Conservation (phyloP, 2,888 invertebrate genomes). For the Listrodromus nycthemerus region DNA sequence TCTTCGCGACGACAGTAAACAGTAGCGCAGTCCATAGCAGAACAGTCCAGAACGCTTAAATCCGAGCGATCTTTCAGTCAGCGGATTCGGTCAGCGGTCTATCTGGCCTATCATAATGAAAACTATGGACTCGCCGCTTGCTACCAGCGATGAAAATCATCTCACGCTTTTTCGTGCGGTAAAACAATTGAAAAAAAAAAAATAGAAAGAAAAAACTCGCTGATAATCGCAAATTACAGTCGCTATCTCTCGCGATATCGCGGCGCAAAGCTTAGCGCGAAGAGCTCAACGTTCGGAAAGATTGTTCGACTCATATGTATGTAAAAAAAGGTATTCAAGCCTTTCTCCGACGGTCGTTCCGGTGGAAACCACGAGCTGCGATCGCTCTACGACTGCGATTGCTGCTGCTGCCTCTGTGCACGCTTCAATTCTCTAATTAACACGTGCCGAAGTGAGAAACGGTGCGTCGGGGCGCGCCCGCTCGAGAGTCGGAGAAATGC, state of each 20-base stretch:
- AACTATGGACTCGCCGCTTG: not conserved
- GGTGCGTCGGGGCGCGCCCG: not conserved
- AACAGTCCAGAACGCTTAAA: not conserved
- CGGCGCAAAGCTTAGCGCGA: slow-evolving; percentile 21
- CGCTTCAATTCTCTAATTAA: slow-evolving; percentile 35
- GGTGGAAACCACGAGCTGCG: slow-evolving; percentile 49
- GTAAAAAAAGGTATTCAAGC: slow-evolving; percentile 37
- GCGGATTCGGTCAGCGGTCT: not conserved
- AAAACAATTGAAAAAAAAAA: not conserved
- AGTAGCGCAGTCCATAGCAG: not conserved
- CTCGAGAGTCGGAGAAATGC: not conserved
- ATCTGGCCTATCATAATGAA: not conserved
- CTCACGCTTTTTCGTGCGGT: not conserved
- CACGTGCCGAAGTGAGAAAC: slow-evolving; percentile 16
- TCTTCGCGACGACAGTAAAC: not conserved
- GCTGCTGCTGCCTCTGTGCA: not conserved
- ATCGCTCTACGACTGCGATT: slow-evolving; percentile 5
- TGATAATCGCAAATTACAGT: slow-evolving; percentile 13
- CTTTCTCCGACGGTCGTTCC: slow-evolving; percentile 60
- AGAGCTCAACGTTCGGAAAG: slow-evolving; percentile 50
- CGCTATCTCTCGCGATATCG: slow-evolving; percentile 4
- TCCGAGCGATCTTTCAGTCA: too few species aligned
- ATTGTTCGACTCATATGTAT: slow-evolving; percentile 43
- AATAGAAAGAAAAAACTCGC: not conserved
- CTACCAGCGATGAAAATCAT: slow-evolving; percentile 31